Base-by-base conservation (phyloP, 1,140 invertebrate species). In the Ctenoplectra terminalis region DNA sequence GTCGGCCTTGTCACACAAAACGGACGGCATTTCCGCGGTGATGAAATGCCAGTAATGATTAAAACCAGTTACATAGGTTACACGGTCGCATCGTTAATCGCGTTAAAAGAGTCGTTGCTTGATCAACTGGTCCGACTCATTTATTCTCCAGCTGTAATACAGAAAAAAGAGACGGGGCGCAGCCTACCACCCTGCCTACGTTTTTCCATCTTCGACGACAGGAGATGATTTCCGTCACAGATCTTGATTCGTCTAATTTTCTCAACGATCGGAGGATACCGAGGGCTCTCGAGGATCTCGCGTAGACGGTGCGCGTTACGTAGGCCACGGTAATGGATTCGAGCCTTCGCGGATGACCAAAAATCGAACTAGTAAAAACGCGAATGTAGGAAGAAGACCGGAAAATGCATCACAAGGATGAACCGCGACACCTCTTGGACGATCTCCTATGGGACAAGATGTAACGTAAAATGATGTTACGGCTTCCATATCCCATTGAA, bases 61-160 rank as follows among this genome's bases (percentile, higher is more conserved):
- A 85, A 91, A 90, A 88, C 82, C 84, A 82, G 88, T 89, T 91
- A 86, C 87, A n/a, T n/a, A n/a, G n/a, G n/a, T n/a, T n/a, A n/a
- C n/a, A n/a, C n/a, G n/a, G n/a, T n/a, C n/a, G n/a, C n/a, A 69
- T 76, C 83, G 84, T 86, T 91, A 90, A 91, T 84, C 85, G 86
- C 88, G 83, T 90, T 85, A 89, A 90, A 88, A 89, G 87, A 90
- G 34, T 70, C 85, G 80, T 81, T 84, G 88, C 87, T 89, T 90
- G 90, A 91, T 91, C 90, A 91, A 88, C 83, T 69, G 67, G 61
- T 40, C 82, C 29, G 15, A 34, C 34, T 15, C 46, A 20, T 48
- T 67, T 23, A 31, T 23, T n/a, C 64, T 37, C n/a, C 26, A 56
- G 6, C n/a, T 13, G n/a, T n/a, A 5, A 26, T 15, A 56, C 15